These are phyloP conservation scores for Diadophis punctatus DNA, from an alignment of 2,113 vertebrate species.

Conservation along the genomic window DNA sequence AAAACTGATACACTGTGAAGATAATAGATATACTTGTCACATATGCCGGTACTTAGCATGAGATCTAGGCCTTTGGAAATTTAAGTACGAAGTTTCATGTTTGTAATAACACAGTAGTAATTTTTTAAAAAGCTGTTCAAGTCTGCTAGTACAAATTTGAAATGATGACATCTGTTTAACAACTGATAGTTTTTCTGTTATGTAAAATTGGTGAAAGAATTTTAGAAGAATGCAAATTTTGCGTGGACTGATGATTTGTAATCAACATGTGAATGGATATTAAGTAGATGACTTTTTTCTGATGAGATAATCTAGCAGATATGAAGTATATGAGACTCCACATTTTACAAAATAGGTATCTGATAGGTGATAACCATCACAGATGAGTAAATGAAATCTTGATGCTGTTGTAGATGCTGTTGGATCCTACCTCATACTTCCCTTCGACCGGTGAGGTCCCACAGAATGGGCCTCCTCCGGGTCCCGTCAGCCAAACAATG, in stretches of 20 bases:
- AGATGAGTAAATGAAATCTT: neutral
- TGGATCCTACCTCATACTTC: too few relatives aligned
- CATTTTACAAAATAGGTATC: neutral
- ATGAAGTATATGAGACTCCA: neutral
- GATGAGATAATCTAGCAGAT: accelerated
- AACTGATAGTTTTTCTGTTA: neutral
- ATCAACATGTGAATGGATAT: neutral
- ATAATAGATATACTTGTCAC: neutral
- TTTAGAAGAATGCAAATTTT: neutral
- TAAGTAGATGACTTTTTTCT: neutral
- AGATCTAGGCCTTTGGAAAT: neutral
- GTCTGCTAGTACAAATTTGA: neutral
- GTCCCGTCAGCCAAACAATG: too few relatives aligned
- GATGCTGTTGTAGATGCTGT: neutral
- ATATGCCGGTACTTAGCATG: neutral
- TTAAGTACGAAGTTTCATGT: neutral
- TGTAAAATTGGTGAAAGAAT: constrained; percentile 23
- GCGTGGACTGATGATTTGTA: constrained; percentile 14
- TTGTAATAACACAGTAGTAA: neutral
- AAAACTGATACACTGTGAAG: neutral
- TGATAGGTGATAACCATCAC: neutral
- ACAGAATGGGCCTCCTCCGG: too few relatives aligned
- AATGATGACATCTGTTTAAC: neutral
- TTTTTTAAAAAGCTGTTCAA: neutral
- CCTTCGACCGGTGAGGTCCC: too few relatives aligned